Base-by-base conservation (phyloP, 2,113 vertebrate species). In the Dissostichus mawsoni region DNA sequence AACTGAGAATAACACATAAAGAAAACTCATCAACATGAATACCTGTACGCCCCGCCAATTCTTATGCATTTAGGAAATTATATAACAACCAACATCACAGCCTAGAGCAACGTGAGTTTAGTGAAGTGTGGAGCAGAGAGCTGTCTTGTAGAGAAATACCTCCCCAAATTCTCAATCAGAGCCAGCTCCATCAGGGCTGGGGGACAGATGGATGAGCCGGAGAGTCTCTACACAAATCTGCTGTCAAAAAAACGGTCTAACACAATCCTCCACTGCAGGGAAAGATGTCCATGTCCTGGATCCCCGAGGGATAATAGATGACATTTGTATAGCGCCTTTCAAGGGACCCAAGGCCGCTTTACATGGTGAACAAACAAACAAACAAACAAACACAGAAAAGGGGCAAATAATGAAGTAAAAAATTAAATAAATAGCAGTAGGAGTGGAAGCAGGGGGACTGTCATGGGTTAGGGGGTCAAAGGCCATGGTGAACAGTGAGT, bases 101-200 rank as follows among this genome's bases (percentile, higher is more conserved):
- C 29, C 29, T 29, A 29, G 29, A 36, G 17, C 25, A 53, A 44
- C 2, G 9, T 59, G 36, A 56, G 45, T 61, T 23, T 72, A 69
- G 74, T 81, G 75, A 64, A 53, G 52, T 76, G 74, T 75, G 7
- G 52, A 52, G 61, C 69, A 62, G 48, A 70, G 58, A 74, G 71
- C 61, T 52, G 82, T 57, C 41, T 73, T 55, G 69, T 73, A 61
- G 48, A 53, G 59, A 50, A 68, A 80, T 59, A 69, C 66, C 33
- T 56, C 56, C 68, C 12, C 36, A 50, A 62, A 70, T 69, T 70
- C 64, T 70, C 68, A 74, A 83, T 82, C 79, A 29, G 29, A 29
- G 29, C 29, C 29, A 29, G 3, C 29, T 29, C 29, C 29, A 29
- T 29, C 29, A 29, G 29, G 29, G 29, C 29, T 29, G 29, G 29